Conservation (phyloP, 1,140 invertebrate genomes). For the Aradophagus sp. region DNA sequence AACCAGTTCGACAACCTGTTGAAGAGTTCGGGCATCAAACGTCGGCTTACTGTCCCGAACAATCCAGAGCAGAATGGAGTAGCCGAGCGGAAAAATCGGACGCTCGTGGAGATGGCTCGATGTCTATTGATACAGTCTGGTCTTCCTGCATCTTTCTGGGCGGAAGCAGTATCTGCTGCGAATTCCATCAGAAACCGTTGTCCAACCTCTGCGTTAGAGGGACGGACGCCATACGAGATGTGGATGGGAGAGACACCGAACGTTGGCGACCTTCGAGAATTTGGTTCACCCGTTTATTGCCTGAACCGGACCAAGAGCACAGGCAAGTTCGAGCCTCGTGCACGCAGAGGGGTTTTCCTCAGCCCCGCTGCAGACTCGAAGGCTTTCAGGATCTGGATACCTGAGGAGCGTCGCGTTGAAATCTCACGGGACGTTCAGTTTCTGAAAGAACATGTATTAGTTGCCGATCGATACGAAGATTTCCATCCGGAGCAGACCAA, state of each 20-base stretch:
- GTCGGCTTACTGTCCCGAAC: conserved; percentile 4
- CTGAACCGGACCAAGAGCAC: conserved; percentile 25
- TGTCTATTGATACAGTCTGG: conserved; percentile 52
- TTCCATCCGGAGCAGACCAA: background rate
- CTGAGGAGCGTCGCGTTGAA: conserved; percentile 30
- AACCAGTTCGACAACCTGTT: background rate
- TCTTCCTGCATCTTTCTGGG: conserved; percentile 48
- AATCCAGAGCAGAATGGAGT: conserved; percentile 17
- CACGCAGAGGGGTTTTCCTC: conserved; percentile 43
- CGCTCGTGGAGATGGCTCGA: conserved; percentile 9
- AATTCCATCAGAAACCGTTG: conserved; percentile 56
- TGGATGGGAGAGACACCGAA: conserved; percentile 30
- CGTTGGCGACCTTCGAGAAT: conserved; percentile 15
- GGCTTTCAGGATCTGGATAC: conserved; percentile 21
- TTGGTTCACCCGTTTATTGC: conserved; percentile 32
- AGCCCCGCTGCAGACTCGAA: conserved; percentile 25
- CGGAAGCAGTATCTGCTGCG: conserved; percentile 53
- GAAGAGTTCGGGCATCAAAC: conserved; percentile 2
- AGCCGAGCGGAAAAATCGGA: conserved; percentile 7
- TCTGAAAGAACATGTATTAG: background rate
- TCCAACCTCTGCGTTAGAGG: conserved; percentile 26
- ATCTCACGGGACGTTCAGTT: conserved; percentile 16
- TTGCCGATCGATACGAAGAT: background rate
- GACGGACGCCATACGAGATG: conserved; percentile 12
- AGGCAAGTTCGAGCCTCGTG: conserved; percentile 47